Evolutionary conservation across 1,140 invertebrate genomes (phyloP).

Genomic region (Ylistrum balloti): DNA sequence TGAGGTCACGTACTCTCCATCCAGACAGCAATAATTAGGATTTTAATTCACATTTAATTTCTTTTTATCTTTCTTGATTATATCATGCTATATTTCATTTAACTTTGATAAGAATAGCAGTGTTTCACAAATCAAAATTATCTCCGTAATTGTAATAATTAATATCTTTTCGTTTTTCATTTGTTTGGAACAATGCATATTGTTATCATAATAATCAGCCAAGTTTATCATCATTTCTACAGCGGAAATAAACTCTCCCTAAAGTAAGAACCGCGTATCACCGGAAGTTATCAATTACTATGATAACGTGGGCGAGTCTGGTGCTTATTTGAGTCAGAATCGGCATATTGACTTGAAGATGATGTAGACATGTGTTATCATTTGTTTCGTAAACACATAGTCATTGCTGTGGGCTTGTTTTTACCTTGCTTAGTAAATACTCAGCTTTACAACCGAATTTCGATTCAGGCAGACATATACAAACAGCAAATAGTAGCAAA

Average conservation of each 20-base stretch:
- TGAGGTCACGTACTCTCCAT: background rate
- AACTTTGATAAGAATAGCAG: too few species aligned
- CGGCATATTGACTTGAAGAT: background rate
- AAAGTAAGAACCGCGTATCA: constrained; percentile 5
- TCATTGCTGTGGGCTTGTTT: constrained; percentile 16
- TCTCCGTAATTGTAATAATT: too few species aligned
- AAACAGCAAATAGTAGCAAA: too few species aligned
- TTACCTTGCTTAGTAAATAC: background rate
- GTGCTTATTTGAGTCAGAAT: constrained; percentile 27
- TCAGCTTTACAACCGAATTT: background rate
- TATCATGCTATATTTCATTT: too few species aligned
- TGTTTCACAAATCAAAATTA: too few species aligned
- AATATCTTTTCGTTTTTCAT: too few species aligned
- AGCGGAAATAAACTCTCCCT: too few species aligned
- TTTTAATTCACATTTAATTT: too few species aligned
- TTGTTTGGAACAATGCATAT: too few species aligned
- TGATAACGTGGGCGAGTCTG: constrained; percentile 1
- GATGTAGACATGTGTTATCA: constrained; percentile 22
- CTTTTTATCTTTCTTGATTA: too few species aligned
- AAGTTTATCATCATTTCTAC: background rate
- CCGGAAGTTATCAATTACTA: constrained; percentile 27
- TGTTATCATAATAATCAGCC: too few species aligned
- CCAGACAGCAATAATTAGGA: background rate
- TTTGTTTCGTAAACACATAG: constrained; percentile 30
- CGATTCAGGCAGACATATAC: background rate